Conservation (phyloP, 2,797 vertebrate species). For the Protosalanx chinensis region DNA sequence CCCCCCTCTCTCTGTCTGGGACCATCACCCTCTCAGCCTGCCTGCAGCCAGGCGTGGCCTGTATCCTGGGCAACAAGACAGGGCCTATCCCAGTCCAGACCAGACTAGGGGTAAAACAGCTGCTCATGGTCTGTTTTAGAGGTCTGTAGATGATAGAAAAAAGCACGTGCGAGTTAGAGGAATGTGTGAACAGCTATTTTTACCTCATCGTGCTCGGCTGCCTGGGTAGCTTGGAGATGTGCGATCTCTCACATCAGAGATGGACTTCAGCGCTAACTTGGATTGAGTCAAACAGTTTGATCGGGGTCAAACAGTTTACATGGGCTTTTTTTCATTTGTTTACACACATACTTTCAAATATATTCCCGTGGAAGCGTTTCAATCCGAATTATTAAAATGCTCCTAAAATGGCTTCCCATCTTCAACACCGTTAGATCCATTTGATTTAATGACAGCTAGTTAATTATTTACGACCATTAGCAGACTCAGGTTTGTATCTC, state of each 20-base stretch:
- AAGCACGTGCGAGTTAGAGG: neutral
- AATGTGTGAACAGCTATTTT: constrained; percentile 7
- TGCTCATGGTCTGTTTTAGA: neutral
- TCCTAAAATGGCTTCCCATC: too few relatives aligned
- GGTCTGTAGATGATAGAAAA: neutral
- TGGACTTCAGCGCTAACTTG: neutral
- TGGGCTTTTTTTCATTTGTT: too few relatives aligned
- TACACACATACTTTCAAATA: too few relatives aligned
- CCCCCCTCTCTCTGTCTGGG: constrained; percentile 28
- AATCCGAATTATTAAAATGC: too few relatives aligned
- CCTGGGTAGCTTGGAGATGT: constrained; percentile 15
- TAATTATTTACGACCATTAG: too few relatives aligned
- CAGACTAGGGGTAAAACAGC: neutral
- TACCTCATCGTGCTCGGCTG: neutral
- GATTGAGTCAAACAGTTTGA: too few relatives aligned
- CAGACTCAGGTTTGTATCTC: too few relatives aligned
- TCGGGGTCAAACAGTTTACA: neutral
- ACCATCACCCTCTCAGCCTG: constrained; percentile 50
- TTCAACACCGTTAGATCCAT: too few relatives aligned
- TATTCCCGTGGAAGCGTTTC: too few relatives aligned
- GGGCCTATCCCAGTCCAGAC: constrained; percentile 15
- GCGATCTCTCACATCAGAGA: constrained; percentile 19
- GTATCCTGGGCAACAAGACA: constrained; percentile 35
- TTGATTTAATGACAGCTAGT: too few relatives aligned
- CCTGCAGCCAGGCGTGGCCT: neutral